These are phyloP conservation scores for Scyliorhinus canicula DNA, from an alignment of 2,797 vertebrate genomes.

Conservation along the genomic window DNA sequence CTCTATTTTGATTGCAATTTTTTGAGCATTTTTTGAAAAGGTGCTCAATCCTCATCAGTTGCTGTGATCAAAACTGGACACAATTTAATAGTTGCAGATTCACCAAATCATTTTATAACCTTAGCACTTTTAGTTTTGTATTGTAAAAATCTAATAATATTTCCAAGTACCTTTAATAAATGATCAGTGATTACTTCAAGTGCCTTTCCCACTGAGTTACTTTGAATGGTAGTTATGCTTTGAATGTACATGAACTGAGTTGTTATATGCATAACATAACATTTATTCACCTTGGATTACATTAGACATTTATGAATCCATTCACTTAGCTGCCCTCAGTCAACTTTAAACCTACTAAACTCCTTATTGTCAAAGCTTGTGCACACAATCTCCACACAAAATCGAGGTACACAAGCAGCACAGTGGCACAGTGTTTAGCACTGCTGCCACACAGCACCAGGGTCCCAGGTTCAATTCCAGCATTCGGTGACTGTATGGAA, in stretches of 20 bases:
- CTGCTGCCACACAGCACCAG: no score
- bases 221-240: background rate
- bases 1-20: background rate
- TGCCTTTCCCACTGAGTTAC: background rate
- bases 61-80: background rate
- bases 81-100: background rate
- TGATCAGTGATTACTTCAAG: background rate
- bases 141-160: background rate
- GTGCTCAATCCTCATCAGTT: background rate
- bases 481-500: no score
- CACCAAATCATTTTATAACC: background rate
- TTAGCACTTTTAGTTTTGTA: background rate
- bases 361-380: background rate
- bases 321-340: background rate
- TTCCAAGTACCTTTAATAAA: background rate
- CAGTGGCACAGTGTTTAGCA: no score
- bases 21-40: background rate
- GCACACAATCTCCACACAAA: background rate
- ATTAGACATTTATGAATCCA: background rate
- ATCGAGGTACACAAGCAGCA: no score
- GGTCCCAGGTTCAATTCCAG: no score
- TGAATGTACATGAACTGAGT: background rate
- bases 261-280: background rate
- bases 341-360: background rate
- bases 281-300: background rate